Base-by-base conservation (phyloP, 2,888 invertebrate genomes). In the Tenthredo scrophulariae region DNA sequence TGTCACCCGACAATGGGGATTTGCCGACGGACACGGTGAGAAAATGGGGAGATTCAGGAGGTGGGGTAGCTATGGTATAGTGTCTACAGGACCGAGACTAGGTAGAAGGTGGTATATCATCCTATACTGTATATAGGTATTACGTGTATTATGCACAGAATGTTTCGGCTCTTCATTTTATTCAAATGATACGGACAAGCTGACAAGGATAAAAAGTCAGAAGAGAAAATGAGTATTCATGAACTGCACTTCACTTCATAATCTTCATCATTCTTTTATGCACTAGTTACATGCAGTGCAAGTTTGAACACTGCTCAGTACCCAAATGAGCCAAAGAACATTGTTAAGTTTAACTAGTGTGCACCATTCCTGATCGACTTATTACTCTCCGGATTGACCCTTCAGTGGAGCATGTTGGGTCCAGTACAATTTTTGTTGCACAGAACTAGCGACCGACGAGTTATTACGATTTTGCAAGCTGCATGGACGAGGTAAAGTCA, bases 1-100 rank as follows among this genome's bases (percentile, higher is more conserved):
- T 90, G 92, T 91, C 90, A 86, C 88, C 88, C 90, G 90, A 92
- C 91, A 92, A 92, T 91, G 85, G 90, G 91, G 91, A 92, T 92
- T 91, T 91, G 89, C 90, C 89, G 88, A 87, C 86, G 88, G 86
- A 85, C 86, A 87, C 87, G 88, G 88, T 89, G 87, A 88, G 88
- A 89, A 89, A 90, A 88, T 88, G 87, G 82, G 83, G 83, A 67
- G 62, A 70, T 77, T 33, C 77, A 85, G 79, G 75, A 62, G 83
- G 80, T 74, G 50, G 62, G 84, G 58, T 62, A 15, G 37, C n/a
- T 58, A 40, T 22, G 22, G 50, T 29, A 33, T 29, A 46, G n/a
- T 43, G 40, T 33, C 6, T 77, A 26, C 33, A 54, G 50, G 29
- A 50, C 77, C 54, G 54, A 77, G 77, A 50, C 50, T 77, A 50